Conservation (phyloP, 2,113 vertebrate genomes). For the Tichodroma muraria region DNA sequence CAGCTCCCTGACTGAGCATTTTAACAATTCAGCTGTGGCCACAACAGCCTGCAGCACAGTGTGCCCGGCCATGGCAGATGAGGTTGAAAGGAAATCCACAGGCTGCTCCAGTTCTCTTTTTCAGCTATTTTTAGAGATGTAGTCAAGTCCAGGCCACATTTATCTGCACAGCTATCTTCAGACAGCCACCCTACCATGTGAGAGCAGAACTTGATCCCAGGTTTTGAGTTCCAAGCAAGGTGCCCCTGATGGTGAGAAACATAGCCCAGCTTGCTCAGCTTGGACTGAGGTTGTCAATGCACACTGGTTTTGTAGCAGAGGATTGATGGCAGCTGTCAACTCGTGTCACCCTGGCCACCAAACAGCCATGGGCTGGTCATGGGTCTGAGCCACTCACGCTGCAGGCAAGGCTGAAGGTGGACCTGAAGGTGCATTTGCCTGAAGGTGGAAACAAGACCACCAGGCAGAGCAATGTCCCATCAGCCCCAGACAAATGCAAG, state of each 20-base stretch:
- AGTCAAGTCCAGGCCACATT: background rate
- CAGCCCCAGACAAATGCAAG: background rate
- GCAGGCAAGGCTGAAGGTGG: background rate
- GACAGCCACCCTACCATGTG: background rate
- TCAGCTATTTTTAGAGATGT: background rate
- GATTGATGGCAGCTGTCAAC: background rate
- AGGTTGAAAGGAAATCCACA: background rate
- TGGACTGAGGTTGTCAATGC: background rate
- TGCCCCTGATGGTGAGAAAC: background rate
- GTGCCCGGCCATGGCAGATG: background rate
- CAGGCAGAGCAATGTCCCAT: background rate
- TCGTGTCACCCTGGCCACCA: background rate
- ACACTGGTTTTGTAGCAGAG: background rate
- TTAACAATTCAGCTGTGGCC: background rate
- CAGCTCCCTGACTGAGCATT: background rate
- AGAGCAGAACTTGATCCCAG: background rate
- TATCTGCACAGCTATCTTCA: background rate
- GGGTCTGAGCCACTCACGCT: background rate
- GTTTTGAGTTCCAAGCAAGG: background rate
- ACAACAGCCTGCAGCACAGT: background rate
- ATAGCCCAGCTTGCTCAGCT: background rate
- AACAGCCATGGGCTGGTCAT: background rate
- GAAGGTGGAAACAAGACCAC: background rate
- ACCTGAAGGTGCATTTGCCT: background rate
- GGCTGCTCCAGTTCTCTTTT: slow-evolving; percentile 1